Conservation (phyloP, 1,140 invertebrate genomes). For the Luehdorfia chinensis region DNA sequence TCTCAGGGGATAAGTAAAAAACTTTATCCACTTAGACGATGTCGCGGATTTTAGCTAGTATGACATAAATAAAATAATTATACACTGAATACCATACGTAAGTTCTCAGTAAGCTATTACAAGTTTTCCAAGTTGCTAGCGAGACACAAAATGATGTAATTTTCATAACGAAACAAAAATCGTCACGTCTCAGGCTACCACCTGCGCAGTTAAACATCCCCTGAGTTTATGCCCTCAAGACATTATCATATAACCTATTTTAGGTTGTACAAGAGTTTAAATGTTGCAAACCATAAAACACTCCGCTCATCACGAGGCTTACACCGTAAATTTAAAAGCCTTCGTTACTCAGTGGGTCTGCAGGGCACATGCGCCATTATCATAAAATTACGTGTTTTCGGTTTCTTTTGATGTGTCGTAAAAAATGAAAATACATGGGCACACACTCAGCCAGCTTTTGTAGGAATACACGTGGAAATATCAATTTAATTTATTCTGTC, state of each 20-base stretch:
- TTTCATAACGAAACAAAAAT: conserved; percentile 11
- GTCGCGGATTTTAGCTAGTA: too few relatives aligned
- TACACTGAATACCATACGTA: too few relatives aligned
- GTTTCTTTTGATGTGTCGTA: conserved; percentile 71
- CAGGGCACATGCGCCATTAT: conserved; percentile 57
- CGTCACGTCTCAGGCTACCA: conserved; percentile 11
- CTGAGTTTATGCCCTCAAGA: conserved; percentile 14
- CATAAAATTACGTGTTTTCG: conserved; percentile 69
- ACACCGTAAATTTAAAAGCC: conserved; percentile 70
- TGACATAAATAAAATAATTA: too few relatives aligned
- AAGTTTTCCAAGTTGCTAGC: neutral
- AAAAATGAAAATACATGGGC: conserved; percentile 62
- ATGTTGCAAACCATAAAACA: conserved; percentile 60
- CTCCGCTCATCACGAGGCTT: conserved; percentile 48
- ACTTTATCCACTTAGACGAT: too few relatives aligned
- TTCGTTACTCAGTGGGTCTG: conserved; percentile 53
- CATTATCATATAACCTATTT: conserved; percentile 27
- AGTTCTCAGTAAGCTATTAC: too few relatives aligned
- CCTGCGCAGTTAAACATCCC: conserved; percentile 7
- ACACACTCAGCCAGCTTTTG: conserved; percentile 24
- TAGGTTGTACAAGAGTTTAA: conserved; percentile 47
- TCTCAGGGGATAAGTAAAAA: too few relatives aligned
- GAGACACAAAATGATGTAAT: neutral
- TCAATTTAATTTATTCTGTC: conserved; percentile 23
- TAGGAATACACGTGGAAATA: conserved; percentile 20